Base-by-base conservation (phyloP, 2,113 vertebrate genomes). In the Cinclus cinclus region DNA sequence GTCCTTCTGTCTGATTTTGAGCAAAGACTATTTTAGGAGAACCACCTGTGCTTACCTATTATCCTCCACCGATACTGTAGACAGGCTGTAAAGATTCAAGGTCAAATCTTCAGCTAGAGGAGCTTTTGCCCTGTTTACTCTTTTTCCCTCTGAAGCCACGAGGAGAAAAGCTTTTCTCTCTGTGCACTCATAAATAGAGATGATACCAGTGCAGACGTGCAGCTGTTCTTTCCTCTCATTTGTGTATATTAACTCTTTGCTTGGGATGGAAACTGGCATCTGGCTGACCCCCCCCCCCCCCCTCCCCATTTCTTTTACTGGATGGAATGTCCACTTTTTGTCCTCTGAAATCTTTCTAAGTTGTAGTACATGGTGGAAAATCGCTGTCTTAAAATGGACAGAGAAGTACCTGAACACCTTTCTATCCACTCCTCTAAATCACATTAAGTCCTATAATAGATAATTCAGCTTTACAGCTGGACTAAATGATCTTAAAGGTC, bases 111-210 rank as follows among this genome's bases (percentile, higher is more conserved):
- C 31, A 55, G 16, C 37, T 52, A 0, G 8, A 21, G 33, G 41
- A 75, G 7, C 14, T 82, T 41, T 84, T 2, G 4, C 4, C 5
- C 19, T 53, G 5, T 50, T 69, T 13, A 35, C 37, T 11, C 24
- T 30, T 37, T 47, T 16, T 4, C 1, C 3, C 59, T 24, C 14
- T 4, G 21, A 91, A 85, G 15, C 11, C 41, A 58, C 0, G 0
- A 70, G 35, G 13, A 52, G 52, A 64, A 76, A 86, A 82, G 8
- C 47, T 67, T 81, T 86, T 23, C 11, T 52, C 24, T 56, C 35
- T 30, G 4, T 83, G 47, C 30, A 7, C 16, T 55, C 70, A 41
- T 31, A 70, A 52, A 67, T 10, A 70, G 35, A 46, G 15, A 6
- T 4, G 1, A 12, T 75, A 37, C 3, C 5, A 1, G 14, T 44